phyloP scores from a whole-genome alignment of 2,888 invertebrate species.

The Malachius bipustulatus region DNA sequence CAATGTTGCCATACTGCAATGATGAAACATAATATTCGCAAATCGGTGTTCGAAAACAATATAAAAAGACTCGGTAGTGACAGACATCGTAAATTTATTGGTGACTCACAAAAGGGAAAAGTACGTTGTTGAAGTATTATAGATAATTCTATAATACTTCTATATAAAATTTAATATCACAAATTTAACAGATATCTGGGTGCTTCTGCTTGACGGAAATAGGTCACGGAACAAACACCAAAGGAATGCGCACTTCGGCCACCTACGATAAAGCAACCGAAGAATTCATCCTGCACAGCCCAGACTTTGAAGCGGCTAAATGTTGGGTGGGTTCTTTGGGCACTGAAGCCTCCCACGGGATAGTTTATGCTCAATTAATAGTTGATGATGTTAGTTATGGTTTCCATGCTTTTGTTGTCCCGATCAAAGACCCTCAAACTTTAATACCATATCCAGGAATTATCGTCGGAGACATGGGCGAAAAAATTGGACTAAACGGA shows the following conservation, averaged over 20 bases:
- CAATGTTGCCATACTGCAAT: constrained; percentile 50
- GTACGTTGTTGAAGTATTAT: constrained; percentile 19
- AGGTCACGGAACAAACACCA: constrained; percentile 82
- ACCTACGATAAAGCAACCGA: constrained; percentile 61
- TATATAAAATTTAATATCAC: background rate
- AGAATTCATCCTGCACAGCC: constrained; percentile 61
- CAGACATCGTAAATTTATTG: constrained; percentile 46
- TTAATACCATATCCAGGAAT: constrained; percentile 65
- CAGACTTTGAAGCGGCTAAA: constrained; percentile 68
- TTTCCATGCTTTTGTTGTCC: constrained; percentile 80
- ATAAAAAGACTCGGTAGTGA: constrained; percentile 52
- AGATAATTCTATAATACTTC: background rate
- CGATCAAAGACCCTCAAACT: constrained; percentile 64
- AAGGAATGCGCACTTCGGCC: constrained; percentile 76
- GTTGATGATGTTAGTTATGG: constrained; percentile 71
- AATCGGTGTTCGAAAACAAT: constrained; percentile 52
- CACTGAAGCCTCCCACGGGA: constrained; percentile 73
- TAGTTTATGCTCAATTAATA: constrained; percentile 79
- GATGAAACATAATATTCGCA: constrained; percentile 52
- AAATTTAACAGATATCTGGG: constrained; percentile 41
- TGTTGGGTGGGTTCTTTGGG: constrained; percentile 77
- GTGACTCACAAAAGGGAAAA: constrained; percentile 31
- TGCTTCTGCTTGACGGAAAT: constrained; percentile 84
- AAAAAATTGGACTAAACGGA: constrained; percentile 83
- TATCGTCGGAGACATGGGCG: constrained; percentile 83